Evolutionary conservation across 2,113 vertebrate species (phyloP).

Genomic region (Arenaria interpres): DNA sequence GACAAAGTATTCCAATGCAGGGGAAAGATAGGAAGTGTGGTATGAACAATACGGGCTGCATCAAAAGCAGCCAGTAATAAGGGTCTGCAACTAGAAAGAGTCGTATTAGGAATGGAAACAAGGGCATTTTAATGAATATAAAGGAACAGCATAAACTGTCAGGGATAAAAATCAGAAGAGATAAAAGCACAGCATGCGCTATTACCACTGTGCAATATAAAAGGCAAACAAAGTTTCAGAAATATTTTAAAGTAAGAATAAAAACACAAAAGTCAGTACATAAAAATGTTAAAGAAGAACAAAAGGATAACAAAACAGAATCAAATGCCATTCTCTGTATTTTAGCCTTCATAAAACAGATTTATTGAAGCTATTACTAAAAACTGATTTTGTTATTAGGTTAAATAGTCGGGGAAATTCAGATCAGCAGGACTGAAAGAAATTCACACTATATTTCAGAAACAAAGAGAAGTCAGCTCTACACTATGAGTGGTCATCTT

Average conservation of each 20-base stretch:
- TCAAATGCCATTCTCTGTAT: background rate
- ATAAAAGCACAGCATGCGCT: constrained; percentile 60
- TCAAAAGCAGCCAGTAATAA: constrained; percentile 62
- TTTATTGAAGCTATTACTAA: background rate
- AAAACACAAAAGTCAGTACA: constrained; percentile 21
- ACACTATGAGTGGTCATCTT: background rate
- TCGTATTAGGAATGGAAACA: constrained; percentile 55
- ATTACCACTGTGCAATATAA: constrained; percentile 52
- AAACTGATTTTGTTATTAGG: background rate
- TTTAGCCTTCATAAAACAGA: background rate
- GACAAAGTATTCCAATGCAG: background rate
- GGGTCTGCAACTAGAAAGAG: constrained; percentile 53
- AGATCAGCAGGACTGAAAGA: background rate
- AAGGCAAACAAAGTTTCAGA: constrained; percentile 62
- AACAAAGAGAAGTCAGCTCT: background rate
- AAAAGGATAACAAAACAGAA: background rate
- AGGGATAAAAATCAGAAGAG: constrained; percentile 58
- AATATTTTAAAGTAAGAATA: constrained; percentile 48
- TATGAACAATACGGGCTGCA: background rate
- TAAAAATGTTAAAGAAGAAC: constrained; percentile 11
- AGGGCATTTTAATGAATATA: constrained; percentile 59
- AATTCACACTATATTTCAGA: background rate
- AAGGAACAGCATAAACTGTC: constrained; percentile 58
- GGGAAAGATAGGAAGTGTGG: constrained; percentile 19
- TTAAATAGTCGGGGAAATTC: background rate